A percentile compares a stretch with the other conserved stretches of the same genome.
phyloP scores from a whole-genome alignment of 2,888 invertebrate genomes.

The Troides helena region DNA sequence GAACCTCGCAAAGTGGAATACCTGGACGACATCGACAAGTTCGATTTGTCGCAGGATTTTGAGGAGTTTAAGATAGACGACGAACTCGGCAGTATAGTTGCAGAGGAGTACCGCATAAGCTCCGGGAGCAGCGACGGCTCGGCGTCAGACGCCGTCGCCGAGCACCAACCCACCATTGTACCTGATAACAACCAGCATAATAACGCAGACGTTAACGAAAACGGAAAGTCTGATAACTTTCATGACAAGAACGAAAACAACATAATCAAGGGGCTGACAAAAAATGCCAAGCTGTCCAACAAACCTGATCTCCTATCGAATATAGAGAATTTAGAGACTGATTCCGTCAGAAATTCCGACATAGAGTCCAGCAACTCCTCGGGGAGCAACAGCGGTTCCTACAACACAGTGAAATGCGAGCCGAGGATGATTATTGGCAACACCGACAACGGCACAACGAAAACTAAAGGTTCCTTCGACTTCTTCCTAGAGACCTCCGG shows the following conservation, averaged over 20 bases:
- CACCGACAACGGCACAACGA: constrained; percentile 53
- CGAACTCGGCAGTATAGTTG: constrained; percentile 78
- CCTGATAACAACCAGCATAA: constrained; percentile 60
- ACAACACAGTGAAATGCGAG: constrained; percentile 72
- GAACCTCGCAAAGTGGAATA: constrained; percentile 69
- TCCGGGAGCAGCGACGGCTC: constrained; percentile 76
- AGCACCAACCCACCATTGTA: constrained; percentile 60
- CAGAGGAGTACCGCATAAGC: constrained; percentile 77
- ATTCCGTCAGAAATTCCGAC: constrained; percentile 84
- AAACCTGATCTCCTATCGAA: constrained; percentile 78
- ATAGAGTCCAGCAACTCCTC: constrained; percentile 82
- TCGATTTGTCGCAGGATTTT: constrained; percentile 87
- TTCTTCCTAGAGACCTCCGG: constrained; percentile 89
- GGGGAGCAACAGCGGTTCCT: constrained; percentile 75
- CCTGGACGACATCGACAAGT: constrained; percentile 80
- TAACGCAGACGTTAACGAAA: constrained; percentile 44
- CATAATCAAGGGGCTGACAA: constrained; percentile 52
- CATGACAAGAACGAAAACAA: constrained; percentile 55
- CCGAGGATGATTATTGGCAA: constrained; percentile 63
- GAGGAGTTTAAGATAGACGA: constrained; percentile 90
- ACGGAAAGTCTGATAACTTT: constrained; percentile 55
- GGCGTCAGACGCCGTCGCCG: constrained; percentile 67
- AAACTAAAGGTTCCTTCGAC: constrained; percentile 82
- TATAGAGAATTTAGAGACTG: constrained; percentile 79
- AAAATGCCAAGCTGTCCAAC: constrained; percentile 75